Conservation (phyloP, 2,797 vertebrate genomes). For the Sebastolobus altivelis region DNA sequence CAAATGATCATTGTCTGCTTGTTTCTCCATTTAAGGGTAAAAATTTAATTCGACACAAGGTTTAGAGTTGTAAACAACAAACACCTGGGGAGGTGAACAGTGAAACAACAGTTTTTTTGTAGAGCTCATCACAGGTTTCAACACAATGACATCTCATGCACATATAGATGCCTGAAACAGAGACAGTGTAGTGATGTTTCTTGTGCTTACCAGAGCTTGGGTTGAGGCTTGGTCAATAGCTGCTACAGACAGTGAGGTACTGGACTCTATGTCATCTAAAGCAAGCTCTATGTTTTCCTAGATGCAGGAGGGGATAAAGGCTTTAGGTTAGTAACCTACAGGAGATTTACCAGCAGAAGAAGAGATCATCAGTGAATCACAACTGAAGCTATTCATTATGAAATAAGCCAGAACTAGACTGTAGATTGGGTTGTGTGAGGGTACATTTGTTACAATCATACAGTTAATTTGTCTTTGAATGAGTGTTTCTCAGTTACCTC, state of each 20-base stretch:
- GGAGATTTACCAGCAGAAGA: constrained; percentile 28
- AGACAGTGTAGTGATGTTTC: constrained; percentile 6
- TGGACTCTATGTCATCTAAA: constrained; percentile 94
- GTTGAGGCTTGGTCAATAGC: constrained; percentile 94
- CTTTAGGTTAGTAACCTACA: constrained; percentile 72
- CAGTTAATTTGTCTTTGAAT: not conserved
- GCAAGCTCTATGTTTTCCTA: constrained; percentile 97
- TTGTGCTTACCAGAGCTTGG: constrained; percentile 93
- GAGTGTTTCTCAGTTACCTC: not conserved
- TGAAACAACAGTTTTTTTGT: not conserved
- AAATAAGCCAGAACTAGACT: constrained; percentile 5
- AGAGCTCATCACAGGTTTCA: not conserved
- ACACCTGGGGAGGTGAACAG: not conserved
- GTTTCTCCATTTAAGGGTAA: not conserved
- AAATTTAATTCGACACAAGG: constrained; percentile 9
- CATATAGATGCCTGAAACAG: not conserved
- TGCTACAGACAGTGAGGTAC: constrained; percentile 89
- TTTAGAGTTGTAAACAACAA: not conserved
- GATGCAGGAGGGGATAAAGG: constrained; percentile 76
- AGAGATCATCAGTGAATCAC: constrained; percentile 30
- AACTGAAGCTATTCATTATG: constrained; percentile 5
- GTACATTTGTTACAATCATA: not conserved
- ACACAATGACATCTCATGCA: not conserved
- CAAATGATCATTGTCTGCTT: constrained; percentile 1
- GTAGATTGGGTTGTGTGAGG: constrained; percentile 56